Evolutionary conservation across 2,888 invertebrate genomes (phyloP), one percentile per base, ranked within the genome.

Genomic region (Drosophila imparisetae): DNA sequence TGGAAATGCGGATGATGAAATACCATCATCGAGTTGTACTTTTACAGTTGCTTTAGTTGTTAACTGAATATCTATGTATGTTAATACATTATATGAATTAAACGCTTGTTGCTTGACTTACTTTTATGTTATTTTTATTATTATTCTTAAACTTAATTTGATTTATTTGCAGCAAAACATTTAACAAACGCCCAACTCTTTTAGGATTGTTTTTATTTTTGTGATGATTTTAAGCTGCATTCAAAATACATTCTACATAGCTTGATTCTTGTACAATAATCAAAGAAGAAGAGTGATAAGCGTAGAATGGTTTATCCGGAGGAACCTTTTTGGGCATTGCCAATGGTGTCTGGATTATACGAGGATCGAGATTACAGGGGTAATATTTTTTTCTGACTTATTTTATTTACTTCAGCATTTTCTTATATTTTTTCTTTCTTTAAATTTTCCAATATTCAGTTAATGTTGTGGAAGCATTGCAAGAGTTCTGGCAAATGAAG

Each of bases 401-500:
- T 21, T n/a, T 34, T 4, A 38, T 54, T 29, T 5, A 13, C n/a
- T 11, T 18, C 32, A 27, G 10, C 32, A 2, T 13, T 18, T 27
- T 21, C 32, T 7, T 40, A 30, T 40, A 21, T 55, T 27, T 32
- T 11, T 11, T 32, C 32, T 11, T 32, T 32, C 11, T 32, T 27
- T 0, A 42, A 29, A 30, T 54, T 30, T 50, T 30, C 49, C 2
- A 6, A 11, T 60, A 65, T 81, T 3, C 94, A 96, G 98, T 98
- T 83, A 98, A 98, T 94, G 98, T 98, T 75, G 98, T 98, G 68
- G 98, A 98, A 93, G 98, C 98, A 11, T 94, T 98, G 67, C 98
- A 98, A 93, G 98, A 98, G 94, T 98, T 98, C 93, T 98, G 98
- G 98, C 98, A 98, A 94, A 97, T 98, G 97, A 98, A 98, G 93